Conservation (phyloP, 2,888 invertebrate genomes). For the Nowickia ferox region DNA sequence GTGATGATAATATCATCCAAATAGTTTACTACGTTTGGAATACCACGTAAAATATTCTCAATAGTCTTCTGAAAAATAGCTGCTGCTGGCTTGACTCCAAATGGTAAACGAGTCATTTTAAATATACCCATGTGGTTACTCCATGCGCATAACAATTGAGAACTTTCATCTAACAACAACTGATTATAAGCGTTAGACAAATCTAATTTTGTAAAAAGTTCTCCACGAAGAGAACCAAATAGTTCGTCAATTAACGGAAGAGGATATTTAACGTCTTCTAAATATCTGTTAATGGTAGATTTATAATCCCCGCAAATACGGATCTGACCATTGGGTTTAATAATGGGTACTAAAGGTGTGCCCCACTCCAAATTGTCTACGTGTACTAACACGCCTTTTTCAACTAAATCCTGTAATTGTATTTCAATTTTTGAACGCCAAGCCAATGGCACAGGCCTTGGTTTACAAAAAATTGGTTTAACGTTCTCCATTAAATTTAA, state of each 20-base stretch:
- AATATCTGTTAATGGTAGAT: background rate
- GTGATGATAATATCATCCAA: constrained; percentile 60
- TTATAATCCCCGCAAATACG: constrained; percentile 28
- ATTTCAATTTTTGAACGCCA: constrained; percentile 56
- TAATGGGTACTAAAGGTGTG: background rate
- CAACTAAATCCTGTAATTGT: constrained; percentile 25
- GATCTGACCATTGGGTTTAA: constrained; percentile 35
- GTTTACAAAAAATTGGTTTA: constrained; percentile 47
- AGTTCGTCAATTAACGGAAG: too few relatives aligned
- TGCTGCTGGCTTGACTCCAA: too few relatives aligned
- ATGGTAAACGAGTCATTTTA: too few relatives aligned
- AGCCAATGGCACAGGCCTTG: constrained; percentile 44
- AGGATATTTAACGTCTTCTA: too few relatives aligned
- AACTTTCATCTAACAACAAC: too few relatives aligned
- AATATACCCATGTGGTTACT: too few relatives aligned
- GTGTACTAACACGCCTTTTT: background rate
- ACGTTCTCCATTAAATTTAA: background rate
- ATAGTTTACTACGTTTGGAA: background rate
- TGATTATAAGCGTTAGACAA: too few relatives aligned
- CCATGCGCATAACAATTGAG: too few relatives aligned
- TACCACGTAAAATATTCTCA: too few relatives aligned
- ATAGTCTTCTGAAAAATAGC: too few relatives aligned
- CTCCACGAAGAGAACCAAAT: too few relatives aligned
- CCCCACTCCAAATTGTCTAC: background rate
- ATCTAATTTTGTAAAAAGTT: too few relatives aligned